Base-by-base conservation (phyloP, 2,888 invertebrate species). In the Micropterix aruncella region DNA sequence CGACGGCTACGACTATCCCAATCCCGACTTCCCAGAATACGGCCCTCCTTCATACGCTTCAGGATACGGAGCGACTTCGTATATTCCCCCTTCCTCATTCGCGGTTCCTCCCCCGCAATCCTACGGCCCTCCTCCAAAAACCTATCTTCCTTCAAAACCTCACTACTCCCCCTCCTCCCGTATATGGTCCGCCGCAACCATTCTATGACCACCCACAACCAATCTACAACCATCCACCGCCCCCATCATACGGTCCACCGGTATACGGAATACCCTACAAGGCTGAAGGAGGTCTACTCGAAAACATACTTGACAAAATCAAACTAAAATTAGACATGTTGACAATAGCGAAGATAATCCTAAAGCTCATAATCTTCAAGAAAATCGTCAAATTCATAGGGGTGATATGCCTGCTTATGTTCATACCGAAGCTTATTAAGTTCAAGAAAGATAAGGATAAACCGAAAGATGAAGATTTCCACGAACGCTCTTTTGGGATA, bases 311-410 rank as follows among this genome's bases (percentile, higher is more conserved):
- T 16, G 79, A 80, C 50, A 79, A 84, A 56, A 62, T 85, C 1
- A 77, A 80, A 40, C 62, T 80, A 17, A 85, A 86, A 61, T 55
- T 85, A 42, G 80, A 82, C 54, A 71, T 84, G 1, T 70, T 81
- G 47, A 83, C 84, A 0, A 60, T 85, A 44, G 83, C 83, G 1
- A 87, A 87, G 62, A 74, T 87, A 46, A 55, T 87, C 45, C 60
- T 87, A 27, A 88, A 88, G 58, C 60, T 87, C 42, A 63, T 87
- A 3, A 79, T 88, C 52, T 86, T 88, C 59, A 88, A 88, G 62
- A 82, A 87, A 62, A 77, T 86, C 43, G 79, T 88, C 46, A 84
- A 85, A 53, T 85, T 87, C 62, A 76, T 87, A 38, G 86, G 81
- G 0, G 70, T 85, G 3, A 75, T 86, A 53, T 86, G 81, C 56